Evolutionary conservation across 2,797 vertebrate species (phyloP).

Genomic region (Crypturellus tataupa): DNA sequence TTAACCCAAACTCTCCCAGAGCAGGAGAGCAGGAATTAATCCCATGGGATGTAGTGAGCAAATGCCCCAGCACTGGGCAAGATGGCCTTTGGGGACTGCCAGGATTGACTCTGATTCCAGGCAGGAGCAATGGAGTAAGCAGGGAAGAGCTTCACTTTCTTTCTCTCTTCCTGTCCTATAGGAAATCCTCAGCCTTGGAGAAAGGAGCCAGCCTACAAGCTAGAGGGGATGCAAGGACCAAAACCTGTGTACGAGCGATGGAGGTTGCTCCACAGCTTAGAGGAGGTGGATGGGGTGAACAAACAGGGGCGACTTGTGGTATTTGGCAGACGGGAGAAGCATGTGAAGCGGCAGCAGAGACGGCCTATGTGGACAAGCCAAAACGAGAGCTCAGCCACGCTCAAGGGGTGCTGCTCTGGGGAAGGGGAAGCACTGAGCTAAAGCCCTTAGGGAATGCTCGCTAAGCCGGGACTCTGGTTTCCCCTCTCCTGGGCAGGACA

Average conservation of each 20-base stretch:
- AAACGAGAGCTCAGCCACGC: background rate
- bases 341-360: background rate
- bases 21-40: background rate
- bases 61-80: background rate
- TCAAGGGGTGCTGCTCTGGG: background rate
- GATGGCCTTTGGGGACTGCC: background rate
- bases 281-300: background rate
- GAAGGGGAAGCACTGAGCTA: no score
- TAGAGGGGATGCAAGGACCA: background rate
- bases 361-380: rapidly evolving
- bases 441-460: no score
- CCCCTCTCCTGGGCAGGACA: background rate
- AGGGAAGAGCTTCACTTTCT: background rate
- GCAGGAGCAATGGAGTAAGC: background rate
- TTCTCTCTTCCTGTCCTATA: background rate
- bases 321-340: no score
- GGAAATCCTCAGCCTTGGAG: background rate
- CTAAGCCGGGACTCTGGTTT: no score
- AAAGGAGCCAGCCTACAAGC: background rate
- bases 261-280: background rate
- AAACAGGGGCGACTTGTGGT: background rate
- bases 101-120: background rate
- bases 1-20: background rate
- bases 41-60: background rate
- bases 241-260: background rate